Conservation (phyloP, 2,113 vertebrate species). For the Tragulus kanchil region DNA sequence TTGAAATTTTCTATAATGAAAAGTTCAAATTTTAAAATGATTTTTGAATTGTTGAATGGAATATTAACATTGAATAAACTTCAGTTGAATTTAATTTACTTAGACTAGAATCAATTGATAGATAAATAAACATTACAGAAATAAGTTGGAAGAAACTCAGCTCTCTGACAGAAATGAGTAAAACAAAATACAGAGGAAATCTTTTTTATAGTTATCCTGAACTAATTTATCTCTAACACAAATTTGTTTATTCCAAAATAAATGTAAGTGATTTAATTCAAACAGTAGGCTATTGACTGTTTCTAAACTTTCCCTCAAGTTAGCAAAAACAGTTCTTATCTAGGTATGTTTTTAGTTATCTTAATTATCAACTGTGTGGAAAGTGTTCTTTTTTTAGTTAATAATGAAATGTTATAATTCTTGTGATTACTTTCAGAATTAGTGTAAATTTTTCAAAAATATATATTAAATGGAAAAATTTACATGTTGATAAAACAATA, state of each 20-base stretch:
- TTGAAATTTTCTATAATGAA: conserved; percentile 10
- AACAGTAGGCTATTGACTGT: not conserved
- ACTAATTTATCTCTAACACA: conserved; percentile 8
- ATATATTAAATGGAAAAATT: not conserved
- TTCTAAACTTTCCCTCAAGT: conserved; percentile 1
- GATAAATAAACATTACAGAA: not conserved
- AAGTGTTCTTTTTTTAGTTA: conserved; percentile 32
- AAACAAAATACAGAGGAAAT: not conserved
- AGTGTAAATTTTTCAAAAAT: not conserved
- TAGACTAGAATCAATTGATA: not conserved
- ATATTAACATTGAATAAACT: not conserved
- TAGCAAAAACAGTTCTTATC: not conserved
- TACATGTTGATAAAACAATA: conserved; percentile 26
- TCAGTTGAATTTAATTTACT: not conserved
- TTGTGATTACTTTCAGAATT: not conserved
- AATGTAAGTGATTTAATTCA: conserved; percentile 14
- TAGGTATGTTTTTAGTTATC: not conserved
- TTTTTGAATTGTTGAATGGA: not conserved
- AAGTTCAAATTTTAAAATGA: not conserved
- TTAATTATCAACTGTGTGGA: not conserved
- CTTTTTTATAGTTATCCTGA: not conserved
- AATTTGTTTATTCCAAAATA: not conserved
- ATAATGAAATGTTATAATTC: not conserved
- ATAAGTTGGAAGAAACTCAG: not conserved
- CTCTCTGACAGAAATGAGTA: not conserved